Evolutionary conservation across 1,140 invertebrate species (phyloP).

Genomic region (Drosophila guanche): DNA sequence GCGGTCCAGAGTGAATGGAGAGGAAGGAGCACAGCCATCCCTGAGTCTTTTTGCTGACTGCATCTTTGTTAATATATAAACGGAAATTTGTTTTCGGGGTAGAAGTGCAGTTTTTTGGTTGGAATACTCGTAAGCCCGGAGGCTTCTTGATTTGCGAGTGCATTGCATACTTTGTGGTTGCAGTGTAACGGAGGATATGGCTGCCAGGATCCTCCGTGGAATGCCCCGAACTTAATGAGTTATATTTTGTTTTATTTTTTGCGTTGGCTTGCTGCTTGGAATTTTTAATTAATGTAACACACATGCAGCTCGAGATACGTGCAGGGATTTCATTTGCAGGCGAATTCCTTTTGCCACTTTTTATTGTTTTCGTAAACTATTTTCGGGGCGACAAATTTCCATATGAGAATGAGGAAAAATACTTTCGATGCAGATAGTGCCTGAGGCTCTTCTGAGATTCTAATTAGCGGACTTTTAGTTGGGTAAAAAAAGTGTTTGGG

Average conservation of each 20-base stretch:
- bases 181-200: not conserved
- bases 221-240: constrained; percentile 72
- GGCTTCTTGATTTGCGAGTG: constrained; percentile 81
- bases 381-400: constrained; percentile 44
- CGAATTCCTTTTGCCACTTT: constrained; percentile 37
- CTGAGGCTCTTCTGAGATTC: constrained; percentile 37
- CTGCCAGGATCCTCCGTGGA: constrained; percentile 29
- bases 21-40: not conserved
- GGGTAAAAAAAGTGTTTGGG: not conserved
- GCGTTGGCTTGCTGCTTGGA: constrained; percentile 54
- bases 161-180: constrained; percentile 76
- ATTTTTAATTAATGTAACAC: constrained; percentile 77
- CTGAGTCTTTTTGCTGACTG: constrained; percentile 7
- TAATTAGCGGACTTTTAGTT: constrained; percentile 40
- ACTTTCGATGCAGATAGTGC: constrained; percentile 9
- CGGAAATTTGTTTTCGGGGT: constrained; percentile 24
- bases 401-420: constrained; percentile 24
- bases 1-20: not conserved
- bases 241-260: constrained; percentile 62
- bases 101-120: constrained; percentile 64
- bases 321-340: constrained; percentile 59
- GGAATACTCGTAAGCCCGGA: constrained; percentile 42
- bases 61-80: constrained; percentile 17
- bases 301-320: constrained; percentile 17
- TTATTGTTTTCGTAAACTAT: constrained; percentile 41